Evolutionary conservation across 2,888 invertebrate genomes (phyloP).

Genomic region (Tipula unca): DNA sequence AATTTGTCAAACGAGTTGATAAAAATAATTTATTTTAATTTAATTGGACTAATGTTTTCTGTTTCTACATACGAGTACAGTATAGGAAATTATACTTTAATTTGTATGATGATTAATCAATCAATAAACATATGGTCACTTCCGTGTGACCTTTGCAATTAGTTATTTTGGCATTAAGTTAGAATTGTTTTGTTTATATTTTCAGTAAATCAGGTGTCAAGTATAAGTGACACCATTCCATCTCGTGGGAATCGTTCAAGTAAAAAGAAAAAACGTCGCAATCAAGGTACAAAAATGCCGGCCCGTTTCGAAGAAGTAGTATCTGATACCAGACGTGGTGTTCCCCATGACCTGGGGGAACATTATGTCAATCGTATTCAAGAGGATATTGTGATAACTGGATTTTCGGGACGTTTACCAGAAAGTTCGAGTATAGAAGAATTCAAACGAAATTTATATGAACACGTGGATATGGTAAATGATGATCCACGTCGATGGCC

Average conservation of each 20-base stretch:
- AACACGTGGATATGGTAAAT: slow-evolving; percentile 86
- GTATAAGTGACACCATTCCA: slow-evolving; percentile 15
- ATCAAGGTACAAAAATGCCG: slow-evolving; percentile 48
- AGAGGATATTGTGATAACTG: slow-evolving; percentile 72
- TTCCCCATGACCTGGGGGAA: slow-evolving; percentile 34
- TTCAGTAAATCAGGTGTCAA: neutral
- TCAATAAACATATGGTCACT: neutral
- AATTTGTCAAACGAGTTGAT: neutral
- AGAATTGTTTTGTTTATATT: neutral
- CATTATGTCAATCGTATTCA: slow-evolving; percentile 39
- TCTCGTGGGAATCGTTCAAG: slow-evolving; percentile 29
- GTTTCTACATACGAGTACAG: neutral
- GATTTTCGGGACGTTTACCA: slow-evolving; percentile 82
- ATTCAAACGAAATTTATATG: slow-evolving; percentile 83
- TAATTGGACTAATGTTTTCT: neutral
- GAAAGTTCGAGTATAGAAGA: slow-evolving; percentile 87
- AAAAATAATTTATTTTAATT: neutral
- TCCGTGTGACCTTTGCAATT: neutral
- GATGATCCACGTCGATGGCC: slow-evolving; percentile 88
- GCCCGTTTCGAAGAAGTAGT: slow-evolving; percentile 52
- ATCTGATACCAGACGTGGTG: slow-evolving; percentile 35
- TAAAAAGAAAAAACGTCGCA: slow-evolving; percentile 35
- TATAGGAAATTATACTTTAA: neutral
- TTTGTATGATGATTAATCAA: neutral
- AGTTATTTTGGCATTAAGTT: neutral